These are phyloP conservation scores for Seriola rivoliana DNA, from an alignment of 2,113 vertebrate species.

Conservation along the genomic window DNA sequence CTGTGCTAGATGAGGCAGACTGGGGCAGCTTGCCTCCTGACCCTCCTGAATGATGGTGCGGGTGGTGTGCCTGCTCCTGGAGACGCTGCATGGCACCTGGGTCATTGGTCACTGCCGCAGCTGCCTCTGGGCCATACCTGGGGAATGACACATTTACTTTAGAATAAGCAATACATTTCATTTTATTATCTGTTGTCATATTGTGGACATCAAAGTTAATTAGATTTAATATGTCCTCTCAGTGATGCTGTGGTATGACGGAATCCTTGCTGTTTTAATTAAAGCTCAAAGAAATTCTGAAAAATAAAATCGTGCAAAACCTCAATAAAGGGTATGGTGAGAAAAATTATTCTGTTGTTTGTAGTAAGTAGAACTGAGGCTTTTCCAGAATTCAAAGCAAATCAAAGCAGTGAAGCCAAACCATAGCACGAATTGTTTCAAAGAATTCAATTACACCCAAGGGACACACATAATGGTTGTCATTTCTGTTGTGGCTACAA, in stretches of 20 bases:
- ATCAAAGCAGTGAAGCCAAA: conserved; percentile 6
- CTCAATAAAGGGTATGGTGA: neutral
- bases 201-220: neutral
- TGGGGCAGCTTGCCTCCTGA: conserved; percentile 87
- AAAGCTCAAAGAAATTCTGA: neutral
- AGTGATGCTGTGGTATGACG: conserved; percentile 4
- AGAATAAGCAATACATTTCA: neutral
- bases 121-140: conserved; percentile 93
- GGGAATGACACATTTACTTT: conserved; percentile 16
- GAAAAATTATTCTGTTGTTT: neutral
- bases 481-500: too few species aligned
- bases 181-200: neutral
- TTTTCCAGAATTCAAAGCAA: neutral
- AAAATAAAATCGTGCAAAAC: neutral
- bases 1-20: conserved; percentile 87
- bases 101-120: conserved; percentile 86
- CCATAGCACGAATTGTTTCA: too few species aligned
- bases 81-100: conserved; percentile 92
- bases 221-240: neutral
- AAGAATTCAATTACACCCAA: too few species aligned
- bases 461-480: too few species aligned
- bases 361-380: neutral
- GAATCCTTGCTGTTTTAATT: conserved; percentile 12
- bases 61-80: conserved; percentile 93
- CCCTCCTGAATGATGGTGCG: conserved; percentile 83